These are phyloP conservation scores for Enteromius mattozi DNA, from an alignment of 2,797 vertebrate species.

Conservation along the genomic window DNA sequence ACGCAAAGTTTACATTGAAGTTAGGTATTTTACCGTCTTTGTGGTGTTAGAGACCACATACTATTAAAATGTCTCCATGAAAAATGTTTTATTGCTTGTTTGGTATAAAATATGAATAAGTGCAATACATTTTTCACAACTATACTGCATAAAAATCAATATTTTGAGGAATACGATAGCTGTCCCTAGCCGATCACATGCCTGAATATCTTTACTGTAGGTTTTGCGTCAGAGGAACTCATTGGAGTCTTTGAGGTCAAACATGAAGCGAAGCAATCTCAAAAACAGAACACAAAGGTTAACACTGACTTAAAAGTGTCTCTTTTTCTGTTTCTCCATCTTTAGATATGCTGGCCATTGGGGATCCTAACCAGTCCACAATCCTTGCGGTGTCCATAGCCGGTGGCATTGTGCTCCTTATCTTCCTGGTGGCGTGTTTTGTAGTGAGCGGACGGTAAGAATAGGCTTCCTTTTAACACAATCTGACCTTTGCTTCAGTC, in stretches of 20 bases:
- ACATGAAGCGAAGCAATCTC: neutral
- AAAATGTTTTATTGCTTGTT: neutral
- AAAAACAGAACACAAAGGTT: neutral
- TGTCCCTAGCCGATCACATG: neutral
- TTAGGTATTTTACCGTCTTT: neutral
- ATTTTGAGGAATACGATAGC: neutral
- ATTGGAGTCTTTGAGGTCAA: neutral
- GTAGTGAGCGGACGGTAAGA: conserved; percentile 84
- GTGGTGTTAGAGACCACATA: neutral
- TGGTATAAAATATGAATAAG: neutral
- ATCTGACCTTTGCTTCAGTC: conserved; percentile 35
- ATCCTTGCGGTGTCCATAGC: conserved; percentile 83
- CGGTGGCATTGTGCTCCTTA: conserved; percentile 81
- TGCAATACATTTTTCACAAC: neutral
- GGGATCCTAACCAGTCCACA: conserved; percentile 85
- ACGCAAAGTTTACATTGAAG: neutral
- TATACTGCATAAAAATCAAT: neutral
- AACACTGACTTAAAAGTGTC: neutral
- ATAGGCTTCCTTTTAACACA: conserved; percentile 10
- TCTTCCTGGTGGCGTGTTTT: conserved; percentile 86
- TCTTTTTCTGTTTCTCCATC: neutral
- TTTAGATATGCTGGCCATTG: conserved; percentile 83
- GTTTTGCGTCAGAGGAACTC: neutral
- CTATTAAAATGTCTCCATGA: neutral
- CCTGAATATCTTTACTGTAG: neutral